These are phyloP conservation scores for Acinonyx jubatus DNA, from an alignment of 2,113 vertebrate species.

Conservation along the genomic window DNA sequence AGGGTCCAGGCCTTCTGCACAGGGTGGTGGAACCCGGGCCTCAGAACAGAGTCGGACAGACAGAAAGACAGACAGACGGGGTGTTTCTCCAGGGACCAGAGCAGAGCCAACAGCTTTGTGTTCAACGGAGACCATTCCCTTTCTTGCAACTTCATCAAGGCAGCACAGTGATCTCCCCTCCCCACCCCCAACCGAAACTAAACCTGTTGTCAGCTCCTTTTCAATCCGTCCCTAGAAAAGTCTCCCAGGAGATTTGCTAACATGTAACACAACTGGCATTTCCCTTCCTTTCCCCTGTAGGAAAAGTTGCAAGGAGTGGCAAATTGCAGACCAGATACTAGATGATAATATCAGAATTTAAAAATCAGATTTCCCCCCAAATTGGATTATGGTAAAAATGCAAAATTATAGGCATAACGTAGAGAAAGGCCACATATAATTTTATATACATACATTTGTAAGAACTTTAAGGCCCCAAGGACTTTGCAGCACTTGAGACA, in stretches of 20 bases:
- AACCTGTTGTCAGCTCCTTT: background rate
- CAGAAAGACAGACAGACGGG: fast-evolving
- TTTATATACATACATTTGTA: background rate
- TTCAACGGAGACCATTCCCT: background rate
- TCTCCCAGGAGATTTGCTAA: fast-evolving
- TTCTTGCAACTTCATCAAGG: background rate
- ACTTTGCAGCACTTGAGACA: background rate
- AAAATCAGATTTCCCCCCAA: background rate
- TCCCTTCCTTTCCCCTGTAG: background rate
- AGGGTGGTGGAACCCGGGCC: background rate
- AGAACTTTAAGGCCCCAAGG: background rate
- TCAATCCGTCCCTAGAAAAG: fast-evolving
- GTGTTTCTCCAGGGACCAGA: background rate
- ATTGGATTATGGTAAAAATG: fast-evolving
- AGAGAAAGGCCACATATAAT: background rate
- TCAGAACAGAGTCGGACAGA: background rate
- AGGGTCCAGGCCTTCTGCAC: background rate
- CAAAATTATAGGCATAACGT: background rate
- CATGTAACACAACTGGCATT: fast-evolving
- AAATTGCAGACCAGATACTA: background rate
- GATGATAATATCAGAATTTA: background rate
- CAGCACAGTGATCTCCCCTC: background rate
- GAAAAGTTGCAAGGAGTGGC: background rate
- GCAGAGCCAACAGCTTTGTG: background rate
- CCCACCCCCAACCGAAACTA: background rate